Evolutionary conservation across 2,888 invertebrate genomes (phyloP).

Genomic region (Hyposoter didymator): DNA sequence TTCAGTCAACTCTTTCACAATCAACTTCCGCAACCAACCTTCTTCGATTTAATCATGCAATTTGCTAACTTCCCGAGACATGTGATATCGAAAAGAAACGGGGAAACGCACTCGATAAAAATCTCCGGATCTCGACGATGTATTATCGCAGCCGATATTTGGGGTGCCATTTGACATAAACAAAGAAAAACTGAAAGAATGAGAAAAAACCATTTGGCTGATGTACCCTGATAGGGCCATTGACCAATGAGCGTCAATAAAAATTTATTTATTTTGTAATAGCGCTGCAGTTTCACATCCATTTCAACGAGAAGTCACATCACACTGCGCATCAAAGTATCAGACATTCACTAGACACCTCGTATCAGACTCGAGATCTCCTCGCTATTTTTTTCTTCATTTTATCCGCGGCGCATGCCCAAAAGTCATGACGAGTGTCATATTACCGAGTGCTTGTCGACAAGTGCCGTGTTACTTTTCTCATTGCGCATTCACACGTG

Average conservation of each 20-base stretch:
- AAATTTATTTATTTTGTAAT: constrained; percentile 56
- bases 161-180: constrained; percentile 33
- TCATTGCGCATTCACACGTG: constrained; percentile 2
- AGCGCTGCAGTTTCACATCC: constrained; percentile 43
- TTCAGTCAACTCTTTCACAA: neutral
- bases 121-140: constrained; percentile 29
- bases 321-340: neutral
- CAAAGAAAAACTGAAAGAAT: constrained; percentile 12
- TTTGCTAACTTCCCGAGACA: constrained; percentile 31
- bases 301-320: constrained; percentile 24
- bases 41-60: constrained; percentile 18
- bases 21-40: constrained; percentile 29
- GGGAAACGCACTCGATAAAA: constrained; percentile 31
- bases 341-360: neutral
- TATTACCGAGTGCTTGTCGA: neutral
- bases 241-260: constrained; percentile 50
- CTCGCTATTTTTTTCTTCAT: neutral
- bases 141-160: constrained; percentile 18
- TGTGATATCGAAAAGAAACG: constrained; percentile 18
- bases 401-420: neutral
- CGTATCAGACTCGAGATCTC: neutral
- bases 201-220: neutral
- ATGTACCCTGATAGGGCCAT: constrained; percentile 55
- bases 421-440: neutral
- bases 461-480: neutral